phyloP scores from a whole-genome alignment of 2,888 invertebrate genomes.

The Tinea trinotella region DNA sequence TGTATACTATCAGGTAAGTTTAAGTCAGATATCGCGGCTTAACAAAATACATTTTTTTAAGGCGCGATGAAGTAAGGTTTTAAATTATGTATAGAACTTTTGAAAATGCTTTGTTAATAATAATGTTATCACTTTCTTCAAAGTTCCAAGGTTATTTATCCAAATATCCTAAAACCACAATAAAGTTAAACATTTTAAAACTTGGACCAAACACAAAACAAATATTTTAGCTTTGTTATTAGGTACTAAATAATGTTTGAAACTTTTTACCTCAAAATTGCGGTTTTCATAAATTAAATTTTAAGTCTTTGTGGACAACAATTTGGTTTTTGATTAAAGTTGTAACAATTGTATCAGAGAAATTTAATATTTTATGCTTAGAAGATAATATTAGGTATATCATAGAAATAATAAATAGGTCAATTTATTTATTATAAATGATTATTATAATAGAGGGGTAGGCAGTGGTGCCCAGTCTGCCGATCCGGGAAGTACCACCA shows the following conservation, averaged over 20 bases:
- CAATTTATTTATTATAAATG: background rate
- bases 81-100: too few species aligned
- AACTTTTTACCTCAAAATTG: background rate
- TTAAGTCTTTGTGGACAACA: background rate
- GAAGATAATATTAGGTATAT: too few species aligned
- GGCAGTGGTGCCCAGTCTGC: too few species aligned
- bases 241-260: background rate
- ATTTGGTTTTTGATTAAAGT: background rate
- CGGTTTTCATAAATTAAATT: constrained; percentile 1
- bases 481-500: too few species aligned
- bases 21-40: too few species aligned
- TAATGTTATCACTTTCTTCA: too few species aligned
- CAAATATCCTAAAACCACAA: background rate
- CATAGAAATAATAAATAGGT: background rate
- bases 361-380: background rate
- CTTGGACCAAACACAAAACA: background rate
- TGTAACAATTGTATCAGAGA: background rate
- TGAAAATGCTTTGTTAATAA: too few species aligned
- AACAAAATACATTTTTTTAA: too few species aligned
- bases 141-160: too few species aligned
- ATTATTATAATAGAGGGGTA: background rate
- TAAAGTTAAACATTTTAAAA: constrained; percentile 10
- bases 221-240: constrained; percentile 10
- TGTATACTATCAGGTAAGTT: too few species aligned
- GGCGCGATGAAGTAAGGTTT: too few species aligned